Evolutionary conservation across 2,113 vertebrate species (phyloP).

Genomic region (Chloropsis hardwickii): DNA sequence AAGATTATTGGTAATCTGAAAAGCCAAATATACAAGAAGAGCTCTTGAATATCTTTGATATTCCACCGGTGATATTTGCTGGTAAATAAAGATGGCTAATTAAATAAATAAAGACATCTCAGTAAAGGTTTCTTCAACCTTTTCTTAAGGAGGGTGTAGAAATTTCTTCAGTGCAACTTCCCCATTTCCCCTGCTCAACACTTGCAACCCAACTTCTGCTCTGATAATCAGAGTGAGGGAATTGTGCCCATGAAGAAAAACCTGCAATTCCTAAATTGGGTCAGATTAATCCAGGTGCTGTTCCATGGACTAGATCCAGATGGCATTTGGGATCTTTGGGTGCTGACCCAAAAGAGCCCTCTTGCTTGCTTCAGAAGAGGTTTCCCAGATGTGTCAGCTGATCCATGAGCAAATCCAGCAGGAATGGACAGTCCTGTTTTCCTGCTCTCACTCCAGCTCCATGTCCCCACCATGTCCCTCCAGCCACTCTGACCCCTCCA

Average conservation of each 20-base stretch:
- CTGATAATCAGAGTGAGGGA: neutral
- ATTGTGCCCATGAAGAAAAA: neutral
- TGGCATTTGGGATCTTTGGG: neutral
- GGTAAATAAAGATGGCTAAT: no score
- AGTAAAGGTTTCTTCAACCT: neutral
- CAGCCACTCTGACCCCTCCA: neutral
- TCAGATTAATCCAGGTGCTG: neutral
- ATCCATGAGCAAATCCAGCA: neutral
- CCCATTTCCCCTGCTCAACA: neutral
- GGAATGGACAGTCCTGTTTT: neutral
- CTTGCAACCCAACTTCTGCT: neutral
- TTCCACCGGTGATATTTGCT: no score
- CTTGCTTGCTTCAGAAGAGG: neutral
- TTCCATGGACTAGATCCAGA: neutral
- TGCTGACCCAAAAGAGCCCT: neutral
- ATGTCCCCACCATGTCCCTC: fast-evolving
- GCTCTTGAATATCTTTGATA: neutral
- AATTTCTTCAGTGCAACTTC: neutral
- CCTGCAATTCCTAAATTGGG: fast-evolving
- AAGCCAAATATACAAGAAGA: neutral
- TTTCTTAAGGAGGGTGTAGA: neutral
- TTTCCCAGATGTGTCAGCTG: neutral
- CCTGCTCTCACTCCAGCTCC: neutral
- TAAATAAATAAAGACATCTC: neutral
- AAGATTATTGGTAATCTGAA: neutral